These are phyloP conservation scores for Neoitamus cyanurus DNA, from an alignment of 2,888 invertebrate species.

Conservation along the genomic window DNA sequence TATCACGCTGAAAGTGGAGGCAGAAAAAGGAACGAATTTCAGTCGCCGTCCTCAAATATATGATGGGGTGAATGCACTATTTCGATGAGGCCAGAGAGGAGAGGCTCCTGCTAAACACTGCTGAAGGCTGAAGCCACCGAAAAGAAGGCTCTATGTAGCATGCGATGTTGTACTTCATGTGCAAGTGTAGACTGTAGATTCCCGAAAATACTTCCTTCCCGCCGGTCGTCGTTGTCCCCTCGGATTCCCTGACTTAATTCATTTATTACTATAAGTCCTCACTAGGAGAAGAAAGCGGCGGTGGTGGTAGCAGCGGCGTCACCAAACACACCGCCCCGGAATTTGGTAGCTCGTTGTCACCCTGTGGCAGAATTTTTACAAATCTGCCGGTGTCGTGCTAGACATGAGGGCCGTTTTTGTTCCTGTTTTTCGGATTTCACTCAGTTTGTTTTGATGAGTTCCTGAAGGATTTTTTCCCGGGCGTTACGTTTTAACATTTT, in stretches of 20 bases:
- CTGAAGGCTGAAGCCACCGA: background rate
- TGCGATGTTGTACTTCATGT: background rate
- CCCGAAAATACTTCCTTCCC: slow-evolving; percentile 16
- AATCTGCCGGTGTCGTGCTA: background rate
- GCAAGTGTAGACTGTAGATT: background rate
- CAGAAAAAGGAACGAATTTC: background rate
- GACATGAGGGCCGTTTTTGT: background rate
- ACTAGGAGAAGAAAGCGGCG: background rate
- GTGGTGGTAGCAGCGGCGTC: background rate
- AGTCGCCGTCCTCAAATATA: slow-evolving; percentile 28
- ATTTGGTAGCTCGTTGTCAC: background rate
- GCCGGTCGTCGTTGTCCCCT: background rate
- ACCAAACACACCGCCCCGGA: background rate
- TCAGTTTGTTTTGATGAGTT: background rate
- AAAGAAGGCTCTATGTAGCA: background rate
- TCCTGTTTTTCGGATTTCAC: background rate
- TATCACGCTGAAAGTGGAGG: slow-evolving; percentile 16
- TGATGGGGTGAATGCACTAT: slow-evolving; percentile 29
- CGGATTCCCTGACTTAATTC: background rate
- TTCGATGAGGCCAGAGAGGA: slow-evolving; percentile 12
- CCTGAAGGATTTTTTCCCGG: background rate
- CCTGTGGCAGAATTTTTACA: slow-evolving; percentile 1
- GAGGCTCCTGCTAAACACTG: background rate
- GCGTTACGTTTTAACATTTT: background rate
- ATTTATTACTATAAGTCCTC: slow-evolving; percentile 14